Evolutionary conservation across 2,797 vertebrate genomes (phyloP), one percentile per base, ranked within the genome.

Genomic region (Pipistrellus nathusii): DNA sequence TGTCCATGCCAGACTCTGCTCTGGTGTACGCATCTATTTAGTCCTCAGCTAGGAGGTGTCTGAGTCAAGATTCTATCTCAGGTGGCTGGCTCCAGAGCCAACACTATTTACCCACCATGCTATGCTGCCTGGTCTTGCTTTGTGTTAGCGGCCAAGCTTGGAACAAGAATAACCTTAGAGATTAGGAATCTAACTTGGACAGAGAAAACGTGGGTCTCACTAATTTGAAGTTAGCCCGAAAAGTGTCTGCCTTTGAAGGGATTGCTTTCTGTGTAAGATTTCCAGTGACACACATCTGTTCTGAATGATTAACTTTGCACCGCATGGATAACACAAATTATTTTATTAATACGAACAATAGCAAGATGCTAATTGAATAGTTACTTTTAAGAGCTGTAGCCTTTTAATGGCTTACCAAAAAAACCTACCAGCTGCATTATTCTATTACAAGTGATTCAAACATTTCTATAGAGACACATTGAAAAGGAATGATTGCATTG

Each of bases 301-400:
- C 94, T 90, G 71, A 94, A 73, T 11, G 8, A 85, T 95, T 88
- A 80, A 85, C 86, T 96, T 93, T 90, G 81, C 20, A 27, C 71
- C 80, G 41, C 30, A 44, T 6, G 27, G 91, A 72, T 46, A 93
- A 51, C 38, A 44, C 53, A 88, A 72, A 88, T 80, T 88, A 90
- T 93, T 66, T 81, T 62, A 93, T 96, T 88, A 81, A 92, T 86
- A 90, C 41, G 89, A 96, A 83, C 93, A 94, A 91, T 94, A 95
- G 92, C 27, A 85, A 88, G 77, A 93, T 96, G 90, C 91, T 97
- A 95, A 96, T 97, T 88, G 89, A 94, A 94, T 82, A 93, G 95
- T 85, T 95, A 96, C 48, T 89, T 92, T 95, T 94, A 91, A 96
- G 84, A 93, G 85, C 84, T 41, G 11, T 66, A 76, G 71, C 76